Evolutionary conservation across 2,888 invertebrate genomes (phyloP), one percentile per base, ranked within the genome.

Genomic region (Protonemura montana): DNA sequence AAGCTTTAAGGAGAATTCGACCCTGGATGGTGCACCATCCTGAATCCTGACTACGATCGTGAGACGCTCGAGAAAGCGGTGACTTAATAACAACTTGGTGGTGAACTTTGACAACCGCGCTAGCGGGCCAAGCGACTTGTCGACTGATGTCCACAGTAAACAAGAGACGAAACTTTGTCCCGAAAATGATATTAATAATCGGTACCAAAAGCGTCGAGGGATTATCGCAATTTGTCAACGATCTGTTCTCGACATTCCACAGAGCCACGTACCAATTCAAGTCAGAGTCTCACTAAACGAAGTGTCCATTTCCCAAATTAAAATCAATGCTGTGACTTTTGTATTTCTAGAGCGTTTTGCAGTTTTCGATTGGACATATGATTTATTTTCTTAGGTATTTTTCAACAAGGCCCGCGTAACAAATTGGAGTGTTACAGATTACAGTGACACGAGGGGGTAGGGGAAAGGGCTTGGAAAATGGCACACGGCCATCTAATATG

Each of bases 401-500:
- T 59, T 59, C 59, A 59, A 59, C 59, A 59, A 59, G 59, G 59
- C 16, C 59, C 59, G 81, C 30, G 81, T 81, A 81, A 81, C 81
- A 81, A 81, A 81, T 81, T 81, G 28, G 28, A 30, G 21, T 81
- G 81, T 81, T 30, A 81, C n/a, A 81, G 81, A 81, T 81, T 81
- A 81, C 28, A 81, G 28, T 81, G 81, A 81, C 28, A 81, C 29
- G n/a, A n/a, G n/a, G n/a, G n/a, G n/a, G n/a, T n/a, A n/a, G n/a
- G n/a, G n/a, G n/a, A n/a, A n/a, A n/a, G 30, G 28, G 59, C 59
- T 10, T 21, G 59, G 26, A 28, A 13, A 10, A 84, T 84, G 84
- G 84, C 84, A 76, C 84, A 25, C 28, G 26, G 84, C 84, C 84
- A 84, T 84, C 76, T 84, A 84, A 84, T 84, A 84, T 84, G 84